phyloP scores from a whole-genome alignment of 2,888 invertebrate genomes.

The Drosophila aldrichi region DNA sequence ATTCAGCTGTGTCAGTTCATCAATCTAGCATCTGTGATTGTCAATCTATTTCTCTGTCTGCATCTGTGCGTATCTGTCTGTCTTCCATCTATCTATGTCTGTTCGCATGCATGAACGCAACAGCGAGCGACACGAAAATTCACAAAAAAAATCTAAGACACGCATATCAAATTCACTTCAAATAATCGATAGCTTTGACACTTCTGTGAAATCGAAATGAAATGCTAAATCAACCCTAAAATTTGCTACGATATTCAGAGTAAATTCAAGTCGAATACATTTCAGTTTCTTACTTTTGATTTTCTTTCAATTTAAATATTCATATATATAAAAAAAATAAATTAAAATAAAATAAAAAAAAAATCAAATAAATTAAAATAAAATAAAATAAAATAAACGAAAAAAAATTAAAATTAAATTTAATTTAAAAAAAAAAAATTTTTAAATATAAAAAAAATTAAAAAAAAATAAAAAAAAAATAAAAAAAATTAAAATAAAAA shows the following conservation, averaged over 20 bases:
- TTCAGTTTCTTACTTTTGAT: neutral
- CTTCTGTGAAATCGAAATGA: neutral
- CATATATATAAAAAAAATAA: neutral
- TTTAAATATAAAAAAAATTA: too few relatives aligned
- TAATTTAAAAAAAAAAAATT: neutral
- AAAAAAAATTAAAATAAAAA: too few relatives aligned
- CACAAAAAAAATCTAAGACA: neutral
- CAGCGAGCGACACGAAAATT: neutral
- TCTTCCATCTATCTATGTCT: neutral
- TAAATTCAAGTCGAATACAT: neutral
- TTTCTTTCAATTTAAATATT: neutral
- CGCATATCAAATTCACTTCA: neutral
- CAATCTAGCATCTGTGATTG: neutral
- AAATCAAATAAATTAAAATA: too few relatives aligned
- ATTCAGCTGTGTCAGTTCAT: neutral
- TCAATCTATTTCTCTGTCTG: neutral
- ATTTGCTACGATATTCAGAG: neutral
- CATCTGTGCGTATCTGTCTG: neutral
- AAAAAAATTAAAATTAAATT: too few relatives aligned
- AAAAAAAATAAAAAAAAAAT: too few relatives aligned
- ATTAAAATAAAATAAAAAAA: too few relatives aligned
- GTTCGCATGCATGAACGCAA: neutral
- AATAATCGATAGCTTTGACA: neutral
- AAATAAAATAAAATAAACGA: too few relatives aligned
- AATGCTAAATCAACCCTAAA: neutral